Percentiles rank a stretch among this genome's conserved stretches.
Conservation (phyloP, 2,113 vertebrate genomes). For the Oceanodroma tethys region DNA sequence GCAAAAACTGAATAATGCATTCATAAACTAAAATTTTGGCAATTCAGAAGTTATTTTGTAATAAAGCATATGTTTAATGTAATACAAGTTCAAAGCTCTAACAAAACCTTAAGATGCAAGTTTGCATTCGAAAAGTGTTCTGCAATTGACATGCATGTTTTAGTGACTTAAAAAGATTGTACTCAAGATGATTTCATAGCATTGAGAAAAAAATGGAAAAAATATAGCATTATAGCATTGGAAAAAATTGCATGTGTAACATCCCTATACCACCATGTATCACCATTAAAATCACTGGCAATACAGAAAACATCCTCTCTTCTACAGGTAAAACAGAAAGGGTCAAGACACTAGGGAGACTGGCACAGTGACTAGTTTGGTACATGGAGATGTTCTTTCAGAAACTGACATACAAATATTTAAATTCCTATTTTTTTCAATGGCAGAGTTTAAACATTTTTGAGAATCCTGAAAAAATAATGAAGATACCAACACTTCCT, state of each 20-base stretch:
- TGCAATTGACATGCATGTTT: background rate
- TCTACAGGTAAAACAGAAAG: background rate
- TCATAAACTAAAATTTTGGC: background rate
- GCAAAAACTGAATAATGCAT: background rate
- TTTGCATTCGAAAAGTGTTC: background rate
- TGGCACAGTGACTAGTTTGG: background rate
- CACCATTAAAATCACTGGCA: background rate
- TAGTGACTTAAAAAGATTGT: background rate
- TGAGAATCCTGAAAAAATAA: constrained; percentile 5
- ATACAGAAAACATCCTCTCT: background rate
- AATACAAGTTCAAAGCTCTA: background rate
- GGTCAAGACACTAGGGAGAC: background rate
- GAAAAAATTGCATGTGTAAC: background rate
- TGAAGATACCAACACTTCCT: background rate
- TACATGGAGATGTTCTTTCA: background rate
- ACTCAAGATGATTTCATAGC: background rate
- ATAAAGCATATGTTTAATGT: background rate
- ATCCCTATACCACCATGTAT: background rate
- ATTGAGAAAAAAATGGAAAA: background rate
- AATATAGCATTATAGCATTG: background rate
- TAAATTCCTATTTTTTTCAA: background rate
- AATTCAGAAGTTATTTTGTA: background rate
- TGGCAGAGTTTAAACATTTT: background rate
- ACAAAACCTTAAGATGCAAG: background rate
- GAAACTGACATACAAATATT: background rate